Conservation (phyloP, 2,888 invertebrate species). For the Ectemnius cavifrons region DNA sequence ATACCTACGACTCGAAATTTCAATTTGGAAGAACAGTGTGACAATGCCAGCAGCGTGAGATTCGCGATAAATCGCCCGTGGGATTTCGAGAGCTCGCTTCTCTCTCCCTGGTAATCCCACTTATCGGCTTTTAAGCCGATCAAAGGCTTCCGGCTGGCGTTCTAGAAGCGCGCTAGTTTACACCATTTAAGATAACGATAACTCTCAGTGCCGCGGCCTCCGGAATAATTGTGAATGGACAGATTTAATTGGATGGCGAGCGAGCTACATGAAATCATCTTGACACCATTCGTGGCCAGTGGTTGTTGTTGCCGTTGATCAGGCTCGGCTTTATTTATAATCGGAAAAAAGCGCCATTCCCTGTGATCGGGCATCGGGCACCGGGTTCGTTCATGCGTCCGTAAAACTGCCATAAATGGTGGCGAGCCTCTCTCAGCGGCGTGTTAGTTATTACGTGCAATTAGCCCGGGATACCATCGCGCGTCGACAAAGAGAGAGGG, state of each 20-base stretch:
- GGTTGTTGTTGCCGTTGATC: background rate
- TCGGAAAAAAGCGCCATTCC: slow-evolving; percentile 25
- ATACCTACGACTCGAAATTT: background rate
- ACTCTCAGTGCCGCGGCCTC: too few species aligned
- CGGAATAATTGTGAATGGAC: too few species aligned
- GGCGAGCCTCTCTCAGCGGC: slow-evolving; percentile 58
- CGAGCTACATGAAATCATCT: slow-evolving; percentile 17
- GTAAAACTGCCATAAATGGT: slow-evolving; percentile 66
- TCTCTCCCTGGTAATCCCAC: background rate
- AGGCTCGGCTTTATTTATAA: slow-evolving; percentile 28
- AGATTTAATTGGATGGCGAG: too few species aligned
- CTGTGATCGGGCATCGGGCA: slow-evolving; percentile 24
- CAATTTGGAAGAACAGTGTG: background rate
- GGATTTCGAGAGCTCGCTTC: slow-evolving; percentile 6
- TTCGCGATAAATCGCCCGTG: background rate
- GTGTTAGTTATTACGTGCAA: slow-evolving; percentile 71
- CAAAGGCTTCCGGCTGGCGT: slow-evolving; percentile 2
- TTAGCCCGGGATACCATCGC: slow-evolving; percentile 62
- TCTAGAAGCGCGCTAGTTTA: background rate
- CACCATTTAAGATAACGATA: slow-evolving; percentile 1
- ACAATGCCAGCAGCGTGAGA: background rate
- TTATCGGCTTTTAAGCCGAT: slow-evolving; percentile 6
- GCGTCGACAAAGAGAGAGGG: background rate
- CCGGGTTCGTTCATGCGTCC: slow-evolving; percentile 34
- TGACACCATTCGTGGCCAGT: background rate